phyloP scores from a whole-genome alignment of 2,113 vertebrate genomes.

The Thryonomys swinderianus region DNA sequence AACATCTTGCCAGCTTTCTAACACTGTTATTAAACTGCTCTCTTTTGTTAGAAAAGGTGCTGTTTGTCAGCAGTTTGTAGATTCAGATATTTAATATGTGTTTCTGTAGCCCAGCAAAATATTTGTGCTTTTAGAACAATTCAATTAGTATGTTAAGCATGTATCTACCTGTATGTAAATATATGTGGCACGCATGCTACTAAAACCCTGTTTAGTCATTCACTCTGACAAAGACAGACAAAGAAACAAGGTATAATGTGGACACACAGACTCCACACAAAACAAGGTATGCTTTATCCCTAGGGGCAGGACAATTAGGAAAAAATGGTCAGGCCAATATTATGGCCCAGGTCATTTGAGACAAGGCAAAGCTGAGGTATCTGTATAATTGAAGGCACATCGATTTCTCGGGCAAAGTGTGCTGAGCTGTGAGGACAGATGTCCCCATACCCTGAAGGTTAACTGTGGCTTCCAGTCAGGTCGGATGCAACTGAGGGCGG shows the following conservation, averaged over 20 bases:
- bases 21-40: slow-evolving; percentile 85
- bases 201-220: slow-evolving; percentile 30
- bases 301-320: slow-evolving; percentile 26
- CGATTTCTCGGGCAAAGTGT: background rate
- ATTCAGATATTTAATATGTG: slow-evolving; percentile 74
- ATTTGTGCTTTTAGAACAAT: slow-evolving; percentile 73
- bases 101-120: slow-evolving; percentile 63
- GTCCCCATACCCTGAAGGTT: background rate
- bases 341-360: background rate
- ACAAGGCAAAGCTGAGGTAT: background rate
- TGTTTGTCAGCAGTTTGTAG: slow-evolving; percentile 78
- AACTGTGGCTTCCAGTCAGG: background rate
- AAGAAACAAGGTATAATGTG: background rate
- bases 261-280: background rate
- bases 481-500: too few relatives aligned
- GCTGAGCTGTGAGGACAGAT: background rate
- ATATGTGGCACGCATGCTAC: background rate
- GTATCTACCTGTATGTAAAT: slow-evolving; percentile 54
- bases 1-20: slow-evolving; percentile 88
- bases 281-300: background rate
- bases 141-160: slow-evolving; percentile 30
- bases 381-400: background rate
- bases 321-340: background rate
- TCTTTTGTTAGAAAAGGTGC: slow-evolving; percentile 79
- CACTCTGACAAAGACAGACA: slow-evolving; percentile 42